Evolutionary conservation across 2,888 invertebrate genomes (phyloP).

Genomic region (Machimus rusticus): DNA sequence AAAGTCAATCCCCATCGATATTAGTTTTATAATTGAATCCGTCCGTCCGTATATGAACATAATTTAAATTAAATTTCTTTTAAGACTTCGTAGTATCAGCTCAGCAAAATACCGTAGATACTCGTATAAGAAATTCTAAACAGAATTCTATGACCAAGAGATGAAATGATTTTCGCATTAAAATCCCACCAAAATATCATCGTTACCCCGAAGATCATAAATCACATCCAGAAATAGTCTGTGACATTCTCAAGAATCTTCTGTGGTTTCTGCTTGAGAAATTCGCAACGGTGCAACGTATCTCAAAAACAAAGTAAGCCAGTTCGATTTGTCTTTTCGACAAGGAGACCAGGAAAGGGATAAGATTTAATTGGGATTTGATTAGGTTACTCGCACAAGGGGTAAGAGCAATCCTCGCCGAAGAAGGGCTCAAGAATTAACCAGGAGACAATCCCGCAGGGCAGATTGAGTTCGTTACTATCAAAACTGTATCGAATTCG

Average conservation of each 20-base stretch:
- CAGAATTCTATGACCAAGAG: not conserved
- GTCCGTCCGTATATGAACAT: no score
- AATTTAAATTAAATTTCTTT: no score
- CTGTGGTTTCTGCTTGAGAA: slow-evolving; percentile 19
- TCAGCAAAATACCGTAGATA: not conserved
- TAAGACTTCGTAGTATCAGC: no score
- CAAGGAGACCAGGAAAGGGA: not conserved
- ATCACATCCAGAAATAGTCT: not conserved
- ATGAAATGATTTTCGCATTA: not conserved
- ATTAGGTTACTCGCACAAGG: not conserved
- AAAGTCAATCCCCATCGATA: no score
- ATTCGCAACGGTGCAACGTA: slow-evolving; percentile 1
- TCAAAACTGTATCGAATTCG: slow-evolving; percentile 44
- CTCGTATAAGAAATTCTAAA: not conserved
- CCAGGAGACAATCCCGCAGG: slow-evolving; percentile 1
- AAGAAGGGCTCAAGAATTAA: not conserved
- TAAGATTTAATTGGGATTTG: slow-evolving; percentile 27
- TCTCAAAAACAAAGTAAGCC: slow-evolving; percentile 27
- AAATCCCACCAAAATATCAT: not conserved
- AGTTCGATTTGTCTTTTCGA: not conserved
- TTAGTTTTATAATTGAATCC: no score
- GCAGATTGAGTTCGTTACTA: not conserved
- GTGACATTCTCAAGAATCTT: not conserved
- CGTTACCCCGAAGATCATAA: not conserved
- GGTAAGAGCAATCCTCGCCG: not conserved